Evolutionary conservation across 2,888 invertebrate genomes (phyloP), one percentile per base, ranked within the genome.

Genomic region (Yponomeuta sedellus): DNA sequence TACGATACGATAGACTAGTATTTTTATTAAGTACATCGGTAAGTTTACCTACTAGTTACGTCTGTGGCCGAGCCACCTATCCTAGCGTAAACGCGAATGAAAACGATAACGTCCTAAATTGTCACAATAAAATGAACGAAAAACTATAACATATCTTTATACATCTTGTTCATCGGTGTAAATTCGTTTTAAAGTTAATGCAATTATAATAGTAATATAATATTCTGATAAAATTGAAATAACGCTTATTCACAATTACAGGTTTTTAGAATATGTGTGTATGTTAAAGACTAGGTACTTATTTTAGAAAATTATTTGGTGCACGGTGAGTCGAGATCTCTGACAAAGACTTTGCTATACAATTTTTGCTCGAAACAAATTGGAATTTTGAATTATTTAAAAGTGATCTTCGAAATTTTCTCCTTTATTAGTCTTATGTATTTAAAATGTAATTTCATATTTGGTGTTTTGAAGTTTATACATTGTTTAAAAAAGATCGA

Each of bases 191-290:
- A 78, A 84, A 78, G 76, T 85, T 75, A 87, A 85, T 86, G 85
- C 81, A 86, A 85, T 86, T 80, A 83, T 82, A 80, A 79, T 83
- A 82, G 82, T 81, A 83, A 67, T 68, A 67, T 11, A 78, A 87
- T 86, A 89, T 86, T 88, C 81, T 87, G 88, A 86, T 88, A 87
- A 82, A 88, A 87, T 87, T 81, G 85, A 88, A 88, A 83, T 85
- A 88, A 88, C 85, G 83, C 88, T 86, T 89, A 88, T 88, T 88
- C 86, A 88, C 87, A 87, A 79, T 84, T 79, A 82, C 76, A 77
- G 59, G 16, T 65, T 65, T 90, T 91, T 90, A 91, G 91, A 91
- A 90, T 89, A 89, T 90, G 88, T 64, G 67, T 82, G 83, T 87
- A 83, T 77, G 76, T 86, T 83, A 85, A 77, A 75, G 77, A 77